A percentile compares a stretch with the other conserved stretches of the same genome.
Evolutionary conservation across 2,797 vertebrate genomes (phyloP).

Genomic region (Sebastes matsubarae): DNA sequence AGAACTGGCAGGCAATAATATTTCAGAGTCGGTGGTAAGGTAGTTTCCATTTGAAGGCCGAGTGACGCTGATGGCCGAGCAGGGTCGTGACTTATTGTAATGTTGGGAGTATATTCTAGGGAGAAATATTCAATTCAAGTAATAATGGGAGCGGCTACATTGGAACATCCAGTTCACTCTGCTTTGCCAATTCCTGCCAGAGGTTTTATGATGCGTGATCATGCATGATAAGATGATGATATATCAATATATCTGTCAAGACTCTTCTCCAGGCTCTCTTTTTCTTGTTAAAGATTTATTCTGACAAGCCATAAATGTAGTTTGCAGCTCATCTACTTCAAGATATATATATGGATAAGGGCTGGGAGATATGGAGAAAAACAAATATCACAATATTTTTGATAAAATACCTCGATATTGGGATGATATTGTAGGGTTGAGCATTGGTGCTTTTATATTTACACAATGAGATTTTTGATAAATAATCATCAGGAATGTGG

Average conservation of each 20-base stretch:
- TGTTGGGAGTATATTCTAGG: neutral
- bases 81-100: neutral
- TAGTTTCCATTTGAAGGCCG: neutral
- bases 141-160: neutral
- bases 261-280: neutral
- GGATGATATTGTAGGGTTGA: no score
- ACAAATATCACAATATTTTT: no score
- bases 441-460: no score
- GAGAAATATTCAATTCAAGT: neutral
- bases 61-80: neutral
- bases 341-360: no score
- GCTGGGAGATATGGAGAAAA: no score
- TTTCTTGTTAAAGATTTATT: neutral
- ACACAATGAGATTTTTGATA: no score
- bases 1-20: neutral
- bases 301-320: neutral
- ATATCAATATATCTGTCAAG: neutral
- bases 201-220: neutral
- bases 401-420: no score
- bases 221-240: neutral
- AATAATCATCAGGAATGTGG: no score
- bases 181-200: neutral
- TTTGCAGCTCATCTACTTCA: neutral
- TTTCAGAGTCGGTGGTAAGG: neutral
- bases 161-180: neutral